Evolutionary conservation across 2,797 vertebrate genomes (phyloP).

Genomic region (Pogonophryne albipinna): DNA sequence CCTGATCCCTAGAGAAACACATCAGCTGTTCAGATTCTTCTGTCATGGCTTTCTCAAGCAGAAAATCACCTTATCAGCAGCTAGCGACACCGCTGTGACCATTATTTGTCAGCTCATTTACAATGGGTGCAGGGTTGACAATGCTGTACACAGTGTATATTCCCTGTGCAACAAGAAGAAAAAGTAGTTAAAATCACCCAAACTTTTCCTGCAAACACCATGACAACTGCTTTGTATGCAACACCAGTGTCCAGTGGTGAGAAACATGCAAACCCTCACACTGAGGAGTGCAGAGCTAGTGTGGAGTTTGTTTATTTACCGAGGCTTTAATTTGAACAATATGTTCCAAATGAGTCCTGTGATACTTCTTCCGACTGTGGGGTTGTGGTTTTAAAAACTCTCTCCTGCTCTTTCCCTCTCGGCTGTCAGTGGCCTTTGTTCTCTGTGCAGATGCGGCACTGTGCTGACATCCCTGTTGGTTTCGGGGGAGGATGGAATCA

Average conservation of each 20-base stretch:
- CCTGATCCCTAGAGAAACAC: conserved; percentile 53
- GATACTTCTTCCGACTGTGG: conserved; percentile 68
- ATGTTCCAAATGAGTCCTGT: conserved; percentile 79
- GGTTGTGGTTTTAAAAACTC: conserved; percentile 64
- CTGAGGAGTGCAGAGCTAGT: conserved; percentile 41
- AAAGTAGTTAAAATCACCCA: conserved; percentile 30
- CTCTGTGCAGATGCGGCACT: conserved; percentile 66
- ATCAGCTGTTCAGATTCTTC: conserved; percentile 66
- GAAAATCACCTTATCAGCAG: conserved; percentile 71
- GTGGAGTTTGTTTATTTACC: conserved; percentile 76
- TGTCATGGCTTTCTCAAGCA: conserved; percentile 51
- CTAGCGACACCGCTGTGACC: conserved; percentile 55
- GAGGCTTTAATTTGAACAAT: conserved; percentile 77
- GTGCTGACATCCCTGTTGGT: conserved; percentile 70
- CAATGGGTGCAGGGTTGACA: conserved; percentile 54
- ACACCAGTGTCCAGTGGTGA: conserved; percentile 19
- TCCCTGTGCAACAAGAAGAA: conserved; percentile 31
- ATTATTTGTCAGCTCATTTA: conserved; percentile 65
- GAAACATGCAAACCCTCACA: conserved; percentile 32
- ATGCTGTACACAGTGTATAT: conserved; percentile 29
- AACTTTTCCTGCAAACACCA: conserved; percentile 20
- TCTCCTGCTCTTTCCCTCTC: conserved; percentile 39
- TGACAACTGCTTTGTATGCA: conserved; percentile 36
- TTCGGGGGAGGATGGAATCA: conserved; percentile 74
- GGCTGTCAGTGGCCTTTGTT: conserved; percentile 74